Percentiles rank a stretch among this genome's conserved stretches.
These are phyloP conservation scores for Parauchenoglanis ngamensis DNA, from an alignment of 2,797 vertebrate genomes.

Conservation along the genomic window DNA sequence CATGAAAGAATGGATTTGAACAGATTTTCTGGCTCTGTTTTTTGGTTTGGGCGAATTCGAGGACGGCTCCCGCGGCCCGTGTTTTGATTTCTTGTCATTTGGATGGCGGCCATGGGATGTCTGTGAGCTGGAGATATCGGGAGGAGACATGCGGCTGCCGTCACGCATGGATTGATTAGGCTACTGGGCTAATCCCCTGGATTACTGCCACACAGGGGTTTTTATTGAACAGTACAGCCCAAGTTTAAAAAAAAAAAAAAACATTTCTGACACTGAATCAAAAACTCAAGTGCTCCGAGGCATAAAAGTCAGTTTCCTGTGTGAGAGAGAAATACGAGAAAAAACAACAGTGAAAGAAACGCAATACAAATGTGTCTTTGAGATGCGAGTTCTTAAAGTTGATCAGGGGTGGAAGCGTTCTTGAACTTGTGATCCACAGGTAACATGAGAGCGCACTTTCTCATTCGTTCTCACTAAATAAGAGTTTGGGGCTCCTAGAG, in stretches of 20 bases:
- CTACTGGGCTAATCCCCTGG: conserved; percentile 56
- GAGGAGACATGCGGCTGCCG: conserved; percentile 54
- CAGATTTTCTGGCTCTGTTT: conserved; percentile 40
- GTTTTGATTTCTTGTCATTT: conserved; percentile 52
- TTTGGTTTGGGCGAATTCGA: conserved; percentile 40
- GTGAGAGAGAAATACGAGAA: conserved; percentile 24
- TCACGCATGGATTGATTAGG: conserved; percentile 60
- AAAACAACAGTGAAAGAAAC: conserved; percentile 13
- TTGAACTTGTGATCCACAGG: not conserved
- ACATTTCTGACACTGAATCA: conserved; percentile 48
- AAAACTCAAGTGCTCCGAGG: conserved; percentile 46
- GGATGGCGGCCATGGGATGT: conserved; percentile 49
- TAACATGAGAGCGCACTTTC: conserved; percentile 3
- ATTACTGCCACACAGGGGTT: conserved; percentile 54
- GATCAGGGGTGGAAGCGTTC: not conserved
- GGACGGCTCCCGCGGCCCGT: conserved; percentile 35
- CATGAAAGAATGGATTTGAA: conserved; percentile 52
- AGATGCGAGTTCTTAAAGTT: not conserved
- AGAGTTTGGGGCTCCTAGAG: not conserved
- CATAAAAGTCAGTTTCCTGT: conserved; percentile 30
- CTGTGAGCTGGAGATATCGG: conserved; percentile 56
- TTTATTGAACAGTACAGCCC: conserved; percentile 54
- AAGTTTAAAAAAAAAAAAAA: conserved; percentile 32
- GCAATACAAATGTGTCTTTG: not conserved
- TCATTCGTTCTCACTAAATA: conserved; percentile 14